Evolutionary conservation across 2,113 vertebrate species (phyloP).

Genomic region (Rhinopomastus cyanomelas): DNA sequence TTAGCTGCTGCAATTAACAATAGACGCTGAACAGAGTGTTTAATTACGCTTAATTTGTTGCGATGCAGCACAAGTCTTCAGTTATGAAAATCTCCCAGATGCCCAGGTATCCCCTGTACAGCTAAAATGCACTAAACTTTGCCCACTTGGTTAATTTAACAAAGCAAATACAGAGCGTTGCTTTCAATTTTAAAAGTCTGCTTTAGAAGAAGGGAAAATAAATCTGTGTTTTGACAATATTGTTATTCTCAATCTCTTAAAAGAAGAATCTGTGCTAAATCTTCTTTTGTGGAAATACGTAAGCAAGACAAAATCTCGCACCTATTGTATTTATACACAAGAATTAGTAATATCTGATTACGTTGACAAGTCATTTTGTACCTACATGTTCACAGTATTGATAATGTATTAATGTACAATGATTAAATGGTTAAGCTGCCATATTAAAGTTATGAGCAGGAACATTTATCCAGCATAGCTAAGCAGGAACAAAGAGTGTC

Average conservation of each 20-base stretch:
- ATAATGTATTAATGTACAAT: constrained; percentile 76
- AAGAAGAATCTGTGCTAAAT: background rate
- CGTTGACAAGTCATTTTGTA: constrained; percentile 74
- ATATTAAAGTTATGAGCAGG: constrained; percentile 63
- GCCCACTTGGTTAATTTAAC: constrained; percentile 6
- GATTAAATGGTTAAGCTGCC: constrained; percentile 78
- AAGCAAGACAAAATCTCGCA: constrained; percentile 42
- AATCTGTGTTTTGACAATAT: background rate
- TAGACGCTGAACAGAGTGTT: constrained; percentile 68
- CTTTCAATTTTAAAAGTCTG: background rate
- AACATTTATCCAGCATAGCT: constrained; percentile 54
- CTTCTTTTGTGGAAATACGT: constrained; percentile 19
- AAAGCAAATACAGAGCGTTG: background rate
- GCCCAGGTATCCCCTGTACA: constrained; percentile 7
- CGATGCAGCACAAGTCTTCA: constrained; percentile 57
- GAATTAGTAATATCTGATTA: constrained; percentile 73
- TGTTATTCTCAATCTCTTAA: background rate
- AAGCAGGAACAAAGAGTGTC: constrained; percentile 67
- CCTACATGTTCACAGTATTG: constrained; percentile 73
- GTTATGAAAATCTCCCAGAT: constrained; percentile 53
- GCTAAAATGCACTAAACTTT: constrained; percentile 42
- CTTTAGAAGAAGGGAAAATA: constrained; percentile 21
- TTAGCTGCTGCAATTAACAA: constrained; percentile 74
- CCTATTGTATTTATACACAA: constrained; percentile 51
- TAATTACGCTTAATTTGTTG: constrained; percentile 70